phyloP scores from a whole-genome alignment of 2,888 invertebrate genomes.

The Cheilosia variabilis region DNA sequence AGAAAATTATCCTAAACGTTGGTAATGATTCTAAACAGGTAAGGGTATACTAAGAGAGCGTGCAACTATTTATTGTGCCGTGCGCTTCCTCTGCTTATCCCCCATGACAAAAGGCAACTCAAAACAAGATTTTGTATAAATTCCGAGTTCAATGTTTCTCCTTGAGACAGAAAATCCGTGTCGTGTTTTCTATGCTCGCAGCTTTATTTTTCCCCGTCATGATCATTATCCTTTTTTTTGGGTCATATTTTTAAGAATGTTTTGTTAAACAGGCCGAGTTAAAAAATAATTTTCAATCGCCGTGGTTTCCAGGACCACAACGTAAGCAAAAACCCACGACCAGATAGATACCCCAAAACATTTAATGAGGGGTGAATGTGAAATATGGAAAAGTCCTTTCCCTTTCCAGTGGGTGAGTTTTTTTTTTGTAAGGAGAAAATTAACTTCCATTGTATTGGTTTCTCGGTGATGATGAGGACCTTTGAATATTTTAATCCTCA shows the following conservation, averaged over 20 bases:
- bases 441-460: constrained; percentile 61
- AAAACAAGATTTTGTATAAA: not conserved
- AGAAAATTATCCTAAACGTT: no score
- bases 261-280: constrained; percentile 32
- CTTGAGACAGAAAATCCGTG: constrained; percentile 17
- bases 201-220: not conserved
- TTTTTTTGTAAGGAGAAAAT: constrained; percentile 33
- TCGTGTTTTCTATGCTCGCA: constrained; percentile 11
- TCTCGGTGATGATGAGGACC: constrained; percentile 69
- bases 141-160: not conserved
- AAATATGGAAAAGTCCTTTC: constrained; percentile 17
- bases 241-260: constrained; percentile 36
- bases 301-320: constrained; percentile 58
- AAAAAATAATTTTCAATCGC: constrained; percentile 42
- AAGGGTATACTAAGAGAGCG: no score
- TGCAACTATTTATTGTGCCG: no score
- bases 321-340: constrained; percentile 38
- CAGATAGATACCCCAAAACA: constrained; percentile 12
- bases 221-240: constrained; percentile 50
- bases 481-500: constrained; percentile 75
- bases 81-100: no score
- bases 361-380: constrained; percentile 62
- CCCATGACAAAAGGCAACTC: no score
- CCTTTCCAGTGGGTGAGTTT: constrained; percentile 19
- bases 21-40: no score